Base-by-base conservation (phyloP, 2,797 vertebrate genomes). In the Discoglossus pictus region DNA sequence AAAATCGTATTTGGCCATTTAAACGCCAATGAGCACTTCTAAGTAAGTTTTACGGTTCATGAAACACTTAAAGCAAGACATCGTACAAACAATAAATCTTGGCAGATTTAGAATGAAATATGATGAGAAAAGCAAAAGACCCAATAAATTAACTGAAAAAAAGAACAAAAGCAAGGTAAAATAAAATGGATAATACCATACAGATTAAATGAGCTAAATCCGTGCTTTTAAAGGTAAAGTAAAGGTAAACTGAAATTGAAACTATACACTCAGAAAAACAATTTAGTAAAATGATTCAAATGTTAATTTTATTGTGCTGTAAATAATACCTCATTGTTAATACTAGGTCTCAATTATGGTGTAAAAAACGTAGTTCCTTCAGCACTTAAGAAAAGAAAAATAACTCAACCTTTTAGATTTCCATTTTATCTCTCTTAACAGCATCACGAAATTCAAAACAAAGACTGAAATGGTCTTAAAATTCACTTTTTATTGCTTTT, bases 11-110 rank as follows among this genome's bases (percentile, higher is more conserved):
- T 70, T 51, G 31, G 52, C 44, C 50, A 23, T 42, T 64, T 56
- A 40, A 58, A 62, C 17, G 23, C 15, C 10, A 42, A 40, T 39
- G 34, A 55, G 59, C 44, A 62, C 40, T 61, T 61, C 48, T 61
- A 58, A 70, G 68, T 70, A 43, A 58, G 51, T 70, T 70, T 63
- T 70, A 70, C 52, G 68, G 68, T 64, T 70, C 68, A 70, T 70
- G 60, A 70, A 70, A 70, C 68, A 64, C 60, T 58, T 56, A 50
- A 70, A 64, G 51, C 60, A 43, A 58, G 68, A 59, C 60, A 64
- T 63, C 64, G 68, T 51, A 25, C 43, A 48, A 70, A 70, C 68
- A 56, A 64, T 70, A 70, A 70, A 70, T 70, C 68, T 70, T 52
- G 34, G 43, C 39, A 50, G 60, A 64, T 64, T 63, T 63, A 25